Base-by-base conservation (phyloP, 1,140 invertebrate species). In the Gryon sp. region DNA sequence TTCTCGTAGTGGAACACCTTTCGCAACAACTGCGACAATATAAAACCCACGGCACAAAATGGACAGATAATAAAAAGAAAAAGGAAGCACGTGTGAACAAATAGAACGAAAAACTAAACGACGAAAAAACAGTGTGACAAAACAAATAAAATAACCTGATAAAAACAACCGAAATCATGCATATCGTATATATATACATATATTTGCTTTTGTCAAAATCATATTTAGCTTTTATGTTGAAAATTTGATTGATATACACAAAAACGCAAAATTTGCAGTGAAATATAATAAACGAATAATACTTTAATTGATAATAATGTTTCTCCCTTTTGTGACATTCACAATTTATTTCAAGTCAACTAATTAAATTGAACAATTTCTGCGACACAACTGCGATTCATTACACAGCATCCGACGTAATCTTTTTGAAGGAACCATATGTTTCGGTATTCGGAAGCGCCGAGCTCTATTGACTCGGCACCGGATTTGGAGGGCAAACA, bases 1-100 rank as follows among this genome's bases (percentile, higher is more conserved):
- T 72, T 83, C 77, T 59, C 32, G n/a, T n/a, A 50, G 74, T 65
- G 22, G 52, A 80, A 73, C 69, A 74, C 60, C 65, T 77, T 69
- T 59, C 46, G 32, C 57, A 43, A 60, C 60, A 11, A 14, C 9
- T 6, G 24, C 24, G 40, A 60, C 57, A 75, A 34, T 16, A 24
- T 40, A 70, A 70, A 45, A 69, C 62, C 59, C 53, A 24, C 41
- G 40, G 38, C 18, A 15, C 18, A 30, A 72, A 72, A 73, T 20
- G 40, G 26, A 34, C 22, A 34, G 38, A 38, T 16, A 19, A 36
- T 14, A 18, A 62, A 60, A 59, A 72, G 38, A 74, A 53, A 66
- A 43, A 26, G 22, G 65, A 68, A 43, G 7, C 8, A 40, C 59
- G 26, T 15, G 62, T 30, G 32, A 57, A 40, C 40, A 48, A 57